phyloP scores from a whole-genome alignment of 2,797 vertebrate genomes.

The Scyliorhinus canicula region DNA sequence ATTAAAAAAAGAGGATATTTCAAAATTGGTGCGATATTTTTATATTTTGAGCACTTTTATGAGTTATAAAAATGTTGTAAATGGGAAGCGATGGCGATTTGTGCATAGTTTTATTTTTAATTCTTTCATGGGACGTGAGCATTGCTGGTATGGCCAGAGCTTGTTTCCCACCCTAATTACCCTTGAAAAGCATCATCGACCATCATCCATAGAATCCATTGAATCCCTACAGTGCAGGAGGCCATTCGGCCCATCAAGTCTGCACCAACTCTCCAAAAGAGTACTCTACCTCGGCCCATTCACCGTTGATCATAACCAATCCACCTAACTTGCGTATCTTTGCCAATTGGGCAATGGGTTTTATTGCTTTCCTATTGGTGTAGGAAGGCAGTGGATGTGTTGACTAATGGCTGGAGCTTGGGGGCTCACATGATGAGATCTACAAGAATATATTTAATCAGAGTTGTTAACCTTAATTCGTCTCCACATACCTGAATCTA shows the following conservation, averaged over 20 bases:
- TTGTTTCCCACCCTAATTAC: not conserved
- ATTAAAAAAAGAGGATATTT: not conserved
- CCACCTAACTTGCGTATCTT: no score
- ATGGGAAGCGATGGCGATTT: not conserved
- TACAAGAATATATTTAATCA: not conserved
- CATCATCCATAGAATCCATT: no score
- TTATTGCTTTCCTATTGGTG: no score
- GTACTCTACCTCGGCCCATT: no score
- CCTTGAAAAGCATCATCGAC: not conserved
- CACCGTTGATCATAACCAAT: no score
- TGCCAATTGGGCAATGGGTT: no score
- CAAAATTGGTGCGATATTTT: not conserved
- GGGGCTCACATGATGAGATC: not conserved
- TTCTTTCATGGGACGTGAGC: not conserved
- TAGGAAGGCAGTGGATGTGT: no score
- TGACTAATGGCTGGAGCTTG: no score
- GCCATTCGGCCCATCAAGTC: no score
- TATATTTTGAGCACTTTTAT: not conserved
- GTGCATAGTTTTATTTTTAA: not conserved
- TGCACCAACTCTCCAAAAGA: no score
- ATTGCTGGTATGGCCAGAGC: not conserved
- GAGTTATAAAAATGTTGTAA: not conserved
- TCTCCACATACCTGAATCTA: constrained; percentile 5
- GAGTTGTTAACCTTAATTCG: not conserved
- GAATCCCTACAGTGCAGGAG: no score